A percentile compares a stretch with the other conserved stretches of the same genome.
Conservation (phyloP, 2,888 invertebrate genomes). For the Caenorhabditis becei region DNA sequence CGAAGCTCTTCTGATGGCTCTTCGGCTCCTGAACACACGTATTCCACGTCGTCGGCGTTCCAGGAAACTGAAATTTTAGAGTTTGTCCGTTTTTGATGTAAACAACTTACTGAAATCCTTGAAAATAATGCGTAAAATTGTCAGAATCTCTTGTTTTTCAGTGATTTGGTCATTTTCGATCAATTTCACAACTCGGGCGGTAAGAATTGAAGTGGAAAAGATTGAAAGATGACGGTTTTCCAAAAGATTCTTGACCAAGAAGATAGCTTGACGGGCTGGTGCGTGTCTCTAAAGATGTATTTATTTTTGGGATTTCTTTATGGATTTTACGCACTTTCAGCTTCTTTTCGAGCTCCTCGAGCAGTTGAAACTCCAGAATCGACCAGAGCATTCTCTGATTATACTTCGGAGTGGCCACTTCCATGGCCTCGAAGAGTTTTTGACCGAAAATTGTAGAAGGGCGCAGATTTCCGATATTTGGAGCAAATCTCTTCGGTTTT, state of each 20-base stretch:
- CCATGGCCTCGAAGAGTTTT: conserved; percentile 26
- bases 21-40: conserved; percentile 24
- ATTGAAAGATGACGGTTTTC: conserved; percentile 9
- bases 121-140: conserved; percentile 39
- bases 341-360: conserved; percentile 24
- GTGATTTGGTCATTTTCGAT: conserved; percentile 39
- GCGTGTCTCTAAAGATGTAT: conserved; percentile 5
- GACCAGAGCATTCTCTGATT: conserved; percentile 53
- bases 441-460: conserved; percentile 42
- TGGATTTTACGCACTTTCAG: conserved; percentile 21
- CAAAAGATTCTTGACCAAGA: conserved; percentile 12
- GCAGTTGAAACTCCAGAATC: conserved; percentile 13
- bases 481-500: conserved; percentile 48
- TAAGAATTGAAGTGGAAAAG: conserved; percentile 15
- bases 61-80: conserved; percentile 46
- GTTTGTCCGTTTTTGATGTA: background rate
- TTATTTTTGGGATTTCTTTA: background rate
- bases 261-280: conserved; percentile 23
- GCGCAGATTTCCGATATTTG: conserved; percentile 55
- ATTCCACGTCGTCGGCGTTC: conserved; percentile 35
- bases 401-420: conserved; percentile 43
- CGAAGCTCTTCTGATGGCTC: conserved; percentile 27
- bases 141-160: conserved; percentile 57
- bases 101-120: conserved; percentile 44
- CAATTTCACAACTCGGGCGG: conserved; percentile 39